These are phyloP conservation scores for Phorcus lineatus DNA, from an alignment of 2,888 invertebrate species.

Conservation along the genomic window DNA sequence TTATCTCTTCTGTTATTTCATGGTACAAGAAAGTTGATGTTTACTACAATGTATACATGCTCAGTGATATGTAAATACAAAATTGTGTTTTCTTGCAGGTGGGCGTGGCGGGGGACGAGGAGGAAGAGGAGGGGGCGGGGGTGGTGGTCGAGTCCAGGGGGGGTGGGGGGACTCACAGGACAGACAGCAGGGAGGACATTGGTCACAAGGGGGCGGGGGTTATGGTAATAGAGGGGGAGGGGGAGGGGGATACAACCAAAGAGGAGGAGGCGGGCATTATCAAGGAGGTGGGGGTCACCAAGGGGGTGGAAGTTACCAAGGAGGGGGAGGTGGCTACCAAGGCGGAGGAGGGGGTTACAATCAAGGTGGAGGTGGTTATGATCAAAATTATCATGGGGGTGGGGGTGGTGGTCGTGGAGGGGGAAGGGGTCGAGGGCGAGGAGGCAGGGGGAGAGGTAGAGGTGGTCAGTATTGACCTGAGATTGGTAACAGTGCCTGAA, in stretches of 20 bases:
- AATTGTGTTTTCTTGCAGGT: not conserved
- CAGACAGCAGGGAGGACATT: conserved; percentile 61
- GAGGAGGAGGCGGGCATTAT: conserved; percentile 40
- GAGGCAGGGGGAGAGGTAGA: conserved; percentile 2
- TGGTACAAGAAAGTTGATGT: too few species aligned
- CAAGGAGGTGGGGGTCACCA: conserved; percentile 45
- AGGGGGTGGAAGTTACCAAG: conserved; percentile 40
- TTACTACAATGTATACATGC: too few species aligned
- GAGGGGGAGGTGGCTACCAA: conserved; percentile 34
- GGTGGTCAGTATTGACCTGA: not conserved
- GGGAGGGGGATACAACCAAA: conserved; percentile 19
- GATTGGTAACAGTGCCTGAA: not conserved
- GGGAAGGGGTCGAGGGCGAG: conserved; percentile 38
- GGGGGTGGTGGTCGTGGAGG: conserved; percentile 44
- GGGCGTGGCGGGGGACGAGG: conserved; percentile 62
- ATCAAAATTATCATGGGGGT: conserved; percentile 36
- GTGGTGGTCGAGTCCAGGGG: conserved; percentile 64
- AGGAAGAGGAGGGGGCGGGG: conserved; percentile 49
- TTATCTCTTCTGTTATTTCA: too few species aligned
- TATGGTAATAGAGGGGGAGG: conserved; percentile 49
- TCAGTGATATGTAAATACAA: too few species aligned
- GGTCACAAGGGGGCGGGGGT: conserved; percentile 63
- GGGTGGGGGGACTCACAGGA: conserved; percentile 60
- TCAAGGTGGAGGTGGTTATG: conserved; percentile 42
- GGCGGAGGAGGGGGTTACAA: conserved; percentile 43